Base-by-base conservation (phyloP, 1,140 invertebrate species). In the Radopholus similis region DNA sequence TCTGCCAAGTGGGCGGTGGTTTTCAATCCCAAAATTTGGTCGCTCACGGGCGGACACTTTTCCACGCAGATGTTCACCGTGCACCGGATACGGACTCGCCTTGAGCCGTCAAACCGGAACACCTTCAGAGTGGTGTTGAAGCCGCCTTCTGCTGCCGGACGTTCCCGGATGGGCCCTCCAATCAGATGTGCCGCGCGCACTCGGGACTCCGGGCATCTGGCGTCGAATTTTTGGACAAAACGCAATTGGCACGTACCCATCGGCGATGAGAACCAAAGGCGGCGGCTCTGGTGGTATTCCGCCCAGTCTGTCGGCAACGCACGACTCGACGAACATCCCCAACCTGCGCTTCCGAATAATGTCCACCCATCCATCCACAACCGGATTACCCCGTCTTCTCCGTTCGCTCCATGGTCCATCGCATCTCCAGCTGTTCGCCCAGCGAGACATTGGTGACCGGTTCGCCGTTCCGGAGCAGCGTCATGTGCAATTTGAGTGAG, bases 81-180 rank as follows among this genome's bases (percentile, higher is more conserved):
- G 56, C 78, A 80, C 38, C 74, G 68, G 21, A 80, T 82, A 28
- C 80, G 57, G 26, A 80, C 78, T 32, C 75, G 65, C 40, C 77
- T 35, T 18, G 80, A 82, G 8, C 78, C 78, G 59, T 80, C 78
- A 60, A 80, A 80, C 47, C 78, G 72, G 64, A 80, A 80, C 13
- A 79, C 74, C 68, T 79, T 77, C 53, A 80, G 67, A 40, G 69
- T 73, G n/a, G 78, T 79, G 23, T 64, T 81, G 60, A 76, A 82
- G 28, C 77, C 76, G 35, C 74, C 72, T 5, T 47, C 28, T 15
- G 56, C 70, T 51, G 79, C 66, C 5, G 59, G 58, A 37, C 78
- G 58, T 37, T 78, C 77, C 47, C 47, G 47, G 30, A 51, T 28
- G 23, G 5, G 4, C 4, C 8, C 23, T 8, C 21, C 47, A 28